Conservation (phyloP, 1,140 invertebrate species). For the Lethocerus indicus region DNA sequence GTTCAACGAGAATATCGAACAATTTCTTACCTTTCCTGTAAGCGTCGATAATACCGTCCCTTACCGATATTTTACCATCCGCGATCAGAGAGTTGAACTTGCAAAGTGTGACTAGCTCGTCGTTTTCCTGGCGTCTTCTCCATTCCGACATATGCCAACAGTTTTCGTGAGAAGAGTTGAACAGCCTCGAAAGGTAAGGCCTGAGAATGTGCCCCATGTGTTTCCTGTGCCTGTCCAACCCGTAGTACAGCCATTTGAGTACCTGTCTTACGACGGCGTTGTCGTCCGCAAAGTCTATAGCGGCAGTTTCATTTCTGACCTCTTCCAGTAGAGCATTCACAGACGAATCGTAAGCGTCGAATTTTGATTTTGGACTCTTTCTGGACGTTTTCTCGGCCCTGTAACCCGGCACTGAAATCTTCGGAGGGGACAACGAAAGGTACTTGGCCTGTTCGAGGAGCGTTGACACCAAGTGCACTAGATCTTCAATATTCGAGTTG, state of each 20-base stretch:
- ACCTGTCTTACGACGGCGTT: constrained; percentile 24
- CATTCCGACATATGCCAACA: constrained; percentile 45
- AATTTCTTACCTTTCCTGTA: constrained; percentile 31
- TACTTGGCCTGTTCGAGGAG: constrained; percentile 39
- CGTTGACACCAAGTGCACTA: constrained; percentile 39
- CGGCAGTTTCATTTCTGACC: constrained; percentile 24
- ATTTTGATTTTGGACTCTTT: not conserved
- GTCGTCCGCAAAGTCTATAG: constrained; percentile 30
- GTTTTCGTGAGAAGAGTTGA: constrained; percentile 35
- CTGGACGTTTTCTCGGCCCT: not conserved
- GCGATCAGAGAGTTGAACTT: constrained; percentile 38
- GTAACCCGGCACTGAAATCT: too few species aligned
- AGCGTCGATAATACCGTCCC: constrained; percentile 36
- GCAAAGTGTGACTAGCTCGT: constrained; percentile 38
- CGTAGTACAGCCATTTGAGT: constrained; percentile 39
- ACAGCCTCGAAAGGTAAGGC: constrained; percentile 41
- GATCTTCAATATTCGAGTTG: constrained; percentile 26
- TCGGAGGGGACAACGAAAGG: not conserved
- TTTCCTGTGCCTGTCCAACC: constrained; percentile 27
- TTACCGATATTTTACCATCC: constrained; percentile 30
- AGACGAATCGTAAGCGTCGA: constrained; percentile 26
- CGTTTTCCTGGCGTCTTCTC: constrained; percentile 28
- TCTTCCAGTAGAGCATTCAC: constrained; percentile 37
- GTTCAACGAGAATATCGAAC: not conserved
- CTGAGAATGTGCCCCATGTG: constrained; percentile 34